Conservation (phyloP, 2,888 invertebrate species). For the Nephrotoma appendiculata region DNA sequence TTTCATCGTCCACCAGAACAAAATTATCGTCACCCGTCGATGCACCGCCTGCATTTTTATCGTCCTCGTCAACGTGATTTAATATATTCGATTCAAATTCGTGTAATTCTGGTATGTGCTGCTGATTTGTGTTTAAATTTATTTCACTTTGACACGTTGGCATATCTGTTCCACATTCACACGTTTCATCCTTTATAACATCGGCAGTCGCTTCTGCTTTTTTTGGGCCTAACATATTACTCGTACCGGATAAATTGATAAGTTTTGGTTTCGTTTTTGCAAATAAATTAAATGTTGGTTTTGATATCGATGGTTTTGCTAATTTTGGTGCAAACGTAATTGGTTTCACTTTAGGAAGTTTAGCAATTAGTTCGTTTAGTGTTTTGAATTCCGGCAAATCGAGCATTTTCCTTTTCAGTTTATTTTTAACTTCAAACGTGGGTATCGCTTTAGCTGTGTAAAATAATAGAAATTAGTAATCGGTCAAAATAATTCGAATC, state of each 20-base stretch:
- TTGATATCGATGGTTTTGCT: background rate
- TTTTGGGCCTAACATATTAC: background rate
- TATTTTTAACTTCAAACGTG: background rate
- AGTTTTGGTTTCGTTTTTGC: background rate
- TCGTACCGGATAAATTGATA: background rate
- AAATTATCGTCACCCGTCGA: background rate
- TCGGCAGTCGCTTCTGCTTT: background rate
- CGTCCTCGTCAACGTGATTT: background rate
- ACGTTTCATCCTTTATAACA: background rate
- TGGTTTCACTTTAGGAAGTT: background rate
- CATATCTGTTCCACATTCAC: background rate
- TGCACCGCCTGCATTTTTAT: background rate
- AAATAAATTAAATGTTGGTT: background rate
- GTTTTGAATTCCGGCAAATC: background rate
- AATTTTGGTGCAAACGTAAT: background rate
- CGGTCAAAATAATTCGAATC: background rate
- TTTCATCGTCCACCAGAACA: background rate
- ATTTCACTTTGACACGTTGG: background rate
- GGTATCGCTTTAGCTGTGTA: background rate
- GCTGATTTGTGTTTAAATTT: background rate
- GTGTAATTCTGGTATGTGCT: background rate
- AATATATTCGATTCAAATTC: background rate
- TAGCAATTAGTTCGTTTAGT: background rate
- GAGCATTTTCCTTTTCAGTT: background rate
- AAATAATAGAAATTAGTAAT: background rate